These are phyloP conservation scores for Ellobium chinense DNA, from an alignment of 2,888 invertebrate species.

Conservation along the genomic window DNA sequence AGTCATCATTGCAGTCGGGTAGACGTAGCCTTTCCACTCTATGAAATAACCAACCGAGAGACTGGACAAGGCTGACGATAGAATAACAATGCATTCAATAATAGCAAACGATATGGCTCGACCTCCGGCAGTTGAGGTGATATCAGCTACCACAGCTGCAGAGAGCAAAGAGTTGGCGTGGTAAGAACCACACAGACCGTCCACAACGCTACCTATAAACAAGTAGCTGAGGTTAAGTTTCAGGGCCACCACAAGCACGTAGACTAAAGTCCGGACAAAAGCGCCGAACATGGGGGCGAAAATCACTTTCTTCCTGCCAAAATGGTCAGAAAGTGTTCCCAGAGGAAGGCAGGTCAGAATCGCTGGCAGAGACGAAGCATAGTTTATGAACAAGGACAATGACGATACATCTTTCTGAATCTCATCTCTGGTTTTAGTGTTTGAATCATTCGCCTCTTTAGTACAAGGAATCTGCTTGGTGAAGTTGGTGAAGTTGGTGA, in stretches of 20 bases:
- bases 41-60: conserved; percentile 41
- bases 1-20: conserved; percentile 4
- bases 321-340: conserved; percentile 44
- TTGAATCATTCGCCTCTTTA: not conserved
- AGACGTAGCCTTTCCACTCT: not conserved
- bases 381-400: not conserved
- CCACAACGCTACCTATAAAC: conserved; percentile 26
- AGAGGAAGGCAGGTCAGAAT: conserved; percentile 30
- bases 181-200: conserved; percentile 41
- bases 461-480: not conserved
- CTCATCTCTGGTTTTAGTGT: not conserved
- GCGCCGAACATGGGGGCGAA: not conserved
- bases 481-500: not conserved
- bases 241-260: conserved; percentile 27
- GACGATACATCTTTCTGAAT: conserved; percentile 33
- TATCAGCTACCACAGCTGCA: conserved; percentile 36
- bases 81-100: conserved; percentile 33
- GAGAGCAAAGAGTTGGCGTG: conserved; percentile 1
- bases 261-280: conserved; percentile 1
- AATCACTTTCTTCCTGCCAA: conserved; percentile 30
- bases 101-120: conserved; percentile 35
- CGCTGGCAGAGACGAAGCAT: conserved; percentile 18
- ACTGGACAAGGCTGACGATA: not conserved
- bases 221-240: conserved; percentile 8
- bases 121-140: not conserved